Percentiles rank a stretch among this genome's conserved stretches.
phyloP scores from a whole-genome alignment of 2,888 invertebrate genomes.

The Gastracanthus pulcherrimus region DNA sequence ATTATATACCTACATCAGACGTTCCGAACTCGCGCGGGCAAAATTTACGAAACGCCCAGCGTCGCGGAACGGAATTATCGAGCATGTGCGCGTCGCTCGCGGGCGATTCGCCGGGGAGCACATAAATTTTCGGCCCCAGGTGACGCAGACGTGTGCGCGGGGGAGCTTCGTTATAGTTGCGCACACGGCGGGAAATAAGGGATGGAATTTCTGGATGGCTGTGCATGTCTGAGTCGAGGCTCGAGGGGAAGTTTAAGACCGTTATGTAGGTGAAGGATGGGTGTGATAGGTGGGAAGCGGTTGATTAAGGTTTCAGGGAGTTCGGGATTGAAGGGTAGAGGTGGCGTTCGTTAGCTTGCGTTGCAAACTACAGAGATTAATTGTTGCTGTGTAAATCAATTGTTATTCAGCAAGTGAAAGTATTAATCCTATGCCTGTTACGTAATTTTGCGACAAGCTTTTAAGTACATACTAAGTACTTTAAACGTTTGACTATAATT shows the following conservation, averaged over 20 bases:
- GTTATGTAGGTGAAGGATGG: no score
- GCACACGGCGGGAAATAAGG: background rate
- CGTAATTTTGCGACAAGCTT: no score
- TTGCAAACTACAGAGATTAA: no score
- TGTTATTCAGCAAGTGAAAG: no score
- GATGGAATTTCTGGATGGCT: background rate
- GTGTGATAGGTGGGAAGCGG: no score
- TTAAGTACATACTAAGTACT: no score
- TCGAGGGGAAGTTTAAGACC: background rate
- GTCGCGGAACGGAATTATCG: slow-evolving; percentile 11
- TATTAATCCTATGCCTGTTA: no score
- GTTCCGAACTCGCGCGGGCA: background rate
- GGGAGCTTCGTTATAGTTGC: background rate
- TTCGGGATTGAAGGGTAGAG: no score
- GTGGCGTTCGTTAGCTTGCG: no score
- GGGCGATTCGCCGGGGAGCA: slow-evolving; percentile 26
- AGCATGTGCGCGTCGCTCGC: background rate
- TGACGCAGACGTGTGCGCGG: background rate
- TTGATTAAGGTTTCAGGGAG: no score
- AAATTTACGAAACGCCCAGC: slow-evolving; percentile 21
- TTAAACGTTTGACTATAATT: no score
- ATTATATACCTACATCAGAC: background rate
- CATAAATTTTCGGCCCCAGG: slow-evolving; percentile 8
- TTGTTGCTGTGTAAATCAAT: no score
- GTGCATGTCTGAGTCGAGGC: background rate